Base-by-base conservation (phyloP, 2,113 vertebrate genomes). In the Seriola dumerili region DNA sequence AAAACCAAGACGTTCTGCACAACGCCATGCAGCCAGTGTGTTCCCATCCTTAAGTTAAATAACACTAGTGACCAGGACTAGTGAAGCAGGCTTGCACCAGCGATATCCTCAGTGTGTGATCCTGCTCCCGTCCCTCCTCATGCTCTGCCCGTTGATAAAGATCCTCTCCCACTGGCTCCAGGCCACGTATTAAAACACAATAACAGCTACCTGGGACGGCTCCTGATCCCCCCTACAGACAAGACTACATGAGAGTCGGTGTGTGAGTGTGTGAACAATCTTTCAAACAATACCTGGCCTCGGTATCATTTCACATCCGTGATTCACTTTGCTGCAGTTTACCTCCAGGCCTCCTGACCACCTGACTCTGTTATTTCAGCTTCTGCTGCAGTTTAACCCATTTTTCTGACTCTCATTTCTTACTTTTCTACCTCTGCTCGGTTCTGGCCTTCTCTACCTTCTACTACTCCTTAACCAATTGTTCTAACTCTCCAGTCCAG, bases 161-260 rank as follows among this genome's bases (percentile, higher is more conserved):
- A 50, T 64, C 21, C 12, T 65, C 76, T 83, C 76, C 81, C 62
- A 76, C 88, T 88, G 90, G 89, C 89, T 84, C 67, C 42, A 77
- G 91, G 88, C 84, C 2, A 19, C 7, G 7, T 83, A 86, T 91
- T 92, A 90, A 92, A 88, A 93, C 50, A 52, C 8, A 52, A 82
- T 85, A 81, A 84, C 77, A 74, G 50, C 48, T 3, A 50, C 48
- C 48, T 88, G 82, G 85, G 78, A 83, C 83, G 85, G 87, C 82
- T 86, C 74, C 83, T 86, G 80, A 85, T 85, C 88, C 88, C 88
- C 89, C 83, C 87, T 69, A 63, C 64, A 78, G 89, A 91, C 78
- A 52, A n/a, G 76, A 67, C 74, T 73, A 71, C 85, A 84, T 21
- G 12, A 54, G 36, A 44, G 17, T 25, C 55, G 21, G 32, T 52